Base-by-base conservation (phyloP, 2,113 vertebrate genomes). In the Eulemur macaco region DNA sequence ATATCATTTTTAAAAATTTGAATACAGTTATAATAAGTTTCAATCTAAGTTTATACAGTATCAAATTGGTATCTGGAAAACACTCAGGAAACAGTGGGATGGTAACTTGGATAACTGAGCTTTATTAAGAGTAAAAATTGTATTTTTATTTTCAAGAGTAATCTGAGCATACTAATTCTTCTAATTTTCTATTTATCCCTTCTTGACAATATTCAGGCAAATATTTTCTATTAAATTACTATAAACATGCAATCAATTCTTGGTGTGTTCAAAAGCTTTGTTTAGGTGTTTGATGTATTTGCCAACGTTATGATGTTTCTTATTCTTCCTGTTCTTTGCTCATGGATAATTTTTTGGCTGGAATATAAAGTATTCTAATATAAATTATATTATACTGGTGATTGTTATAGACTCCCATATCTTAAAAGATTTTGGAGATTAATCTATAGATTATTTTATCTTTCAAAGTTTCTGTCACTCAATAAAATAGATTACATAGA, bases 71-170 rank as follows among this genome's bases (percentile, higher is more conserved):
- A 94, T 18, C 68, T 95, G 68, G 92, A 81, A 97, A 81, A 39
- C 29, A 96, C 76, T 92, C 52, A 90, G 81, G 94, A 54, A 89
- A 91, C 34, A 88, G 4, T 9, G 83, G 54, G 80, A 86, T 10
- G 89, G 83, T 94, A 15, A 89, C 94, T 83, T 21, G 31, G 0
- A 80, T 89, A 42, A 81, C 25, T 95, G 52, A 95, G 34, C 85
- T 97, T 96, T 98, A 76, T 58, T 86, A 96, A 97, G 89, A 31
- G 98, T 97, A 91, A 97, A 94, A 97, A 97, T 98, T 54, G 85
- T 92, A 95, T 93, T 39, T 63, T n/a, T 95, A 69, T 63, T 89
- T 85, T 96, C 74, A 95, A 90, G 69, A 83, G 96, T 71, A 91
- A 60, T 89, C 27, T 58, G 12, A 84, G 25, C 2, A 66, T 83